Conservation (phyloP, 2,113 vertebrate species). For the Entelurus aequoreus region DNA sequence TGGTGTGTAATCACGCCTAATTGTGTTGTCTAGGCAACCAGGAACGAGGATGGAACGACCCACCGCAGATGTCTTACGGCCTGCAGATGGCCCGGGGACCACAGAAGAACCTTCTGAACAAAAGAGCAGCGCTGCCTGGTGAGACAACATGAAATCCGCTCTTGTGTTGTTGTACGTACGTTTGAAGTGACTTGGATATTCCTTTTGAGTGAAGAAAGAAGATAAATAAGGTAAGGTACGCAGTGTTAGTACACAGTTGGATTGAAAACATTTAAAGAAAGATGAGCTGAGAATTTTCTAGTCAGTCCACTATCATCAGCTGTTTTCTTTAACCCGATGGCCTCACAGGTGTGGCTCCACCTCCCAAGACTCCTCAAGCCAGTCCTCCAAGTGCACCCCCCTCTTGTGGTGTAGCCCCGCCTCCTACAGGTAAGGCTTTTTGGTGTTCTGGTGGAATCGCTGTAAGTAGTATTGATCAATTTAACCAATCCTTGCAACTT, state of each 20-base stretch:
- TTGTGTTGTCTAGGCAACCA: constrained; percentile 76
- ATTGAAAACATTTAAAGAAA: too few relatives aligned
- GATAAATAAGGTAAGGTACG: too few relatives aligned
- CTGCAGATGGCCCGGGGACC: constrained; percentile 73
- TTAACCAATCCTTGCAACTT: too few relatives aligned
- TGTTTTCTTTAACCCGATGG: constrained; percentile 11
- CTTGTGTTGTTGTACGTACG: not conserved
- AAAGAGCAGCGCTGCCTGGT: constrained; percentile 68
- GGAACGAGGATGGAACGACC: constrained; percentile 93
- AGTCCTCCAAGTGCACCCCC: constrained; percentile 60
- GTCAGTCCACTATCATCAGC: not conserved
- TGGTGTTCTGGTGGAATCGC: too few relatives aligned
- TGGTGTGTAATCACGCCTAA: not conserved
- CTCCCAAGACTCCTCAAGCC: constrained; percentile 30
- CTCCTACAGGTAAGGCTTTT: constrained; percentile 33
- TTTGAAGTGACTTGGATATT: too few relatives aligned
- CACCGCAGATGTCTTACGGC: constrained; percentile 89
- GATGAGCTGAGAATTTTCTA: not conserved
- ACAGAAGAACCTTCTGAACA: constrained; percentile 70
- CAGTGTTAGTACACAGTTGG: too few relatives aligned
- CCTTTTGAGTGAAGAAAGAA: too few relatives aligned
- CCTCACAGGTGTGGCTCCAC: constrained; percentile 31
- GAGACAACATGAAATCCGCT: not conserved
- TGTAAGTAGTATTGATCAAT: too few relatives aligned
- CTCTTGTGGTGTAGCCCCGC: constrained; percentile 19